Evolutionary conservation across 2,888 invertebrate genomes (phyloP).

Genomic region (Hirtodrosophila duncani): DNA sequence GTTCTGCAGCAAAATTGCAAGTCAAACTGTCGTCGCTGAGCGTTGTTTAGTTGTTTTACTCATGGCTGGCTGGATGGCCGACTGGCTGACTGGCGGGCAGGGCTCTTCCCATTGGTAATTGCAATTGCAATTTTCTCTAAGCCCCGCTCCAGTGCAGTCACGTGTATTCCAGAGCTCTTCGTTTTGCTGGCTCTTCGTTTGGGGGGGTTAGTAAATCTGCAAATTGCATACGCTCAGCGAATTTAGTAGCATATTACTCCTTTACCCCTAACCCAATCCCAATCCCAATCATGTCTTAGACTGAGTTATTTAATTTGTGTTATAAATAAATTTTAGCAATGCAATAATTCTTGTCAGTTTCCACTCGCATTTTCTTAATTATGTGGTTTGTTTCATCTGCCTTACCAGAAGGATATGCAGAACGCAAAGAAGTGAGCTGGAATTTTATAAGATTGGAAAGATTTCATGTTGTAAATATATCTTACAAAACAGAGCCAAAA

Average conservation of each 20-base stretch:
- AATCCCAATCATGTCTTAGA: slow-evolving; percentile 38
- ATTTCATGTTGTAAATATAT: too few species aligned
- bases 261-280: too few species aligned
- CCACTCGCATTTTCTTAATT: too few species aligned
- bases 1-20: slow-evolving; percentile 54
- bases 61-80: slow-evolving; percentile 14
- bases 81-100: slow-evolving; percentile 6
- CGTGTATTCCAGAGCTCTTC: background rate
- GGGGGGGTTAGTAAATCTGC: slow-evolving; percentile 36
- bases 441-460: too few species aligned
- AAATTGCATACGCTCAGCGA: slow-evolving; percentile 56
- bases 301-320: slow-evolving; percentile 66
- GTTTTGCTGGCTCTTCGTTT: slow-evolving; percentile 20
- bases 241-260: slow-evolving; percentile 40
- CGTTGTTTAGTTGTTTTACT: slow-evolving; percentile 58
- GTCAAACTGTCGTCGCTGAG: slow-evolving; percentile 64
- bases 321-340: slow-evolving; percentile 68
- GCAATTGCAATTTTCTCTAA: slow-evolving; percentile 69
- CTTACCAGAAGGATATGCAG: too few species aligned
- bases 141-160: slow-evolving; percentile 10
- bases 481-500: too few species aligned
- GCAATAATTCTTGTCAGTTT: slow-evolving; percentile 20
- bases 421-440: too few species aligned
- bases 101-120: slow-evolving; percentile 55
- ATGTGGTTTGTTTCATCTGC: too few species aligned